These are phyloP conservation scores for Macaria liturata DNA, from an alignment of 2,888 invertebrate genomes.

Conservation along the genomic window DNA sequence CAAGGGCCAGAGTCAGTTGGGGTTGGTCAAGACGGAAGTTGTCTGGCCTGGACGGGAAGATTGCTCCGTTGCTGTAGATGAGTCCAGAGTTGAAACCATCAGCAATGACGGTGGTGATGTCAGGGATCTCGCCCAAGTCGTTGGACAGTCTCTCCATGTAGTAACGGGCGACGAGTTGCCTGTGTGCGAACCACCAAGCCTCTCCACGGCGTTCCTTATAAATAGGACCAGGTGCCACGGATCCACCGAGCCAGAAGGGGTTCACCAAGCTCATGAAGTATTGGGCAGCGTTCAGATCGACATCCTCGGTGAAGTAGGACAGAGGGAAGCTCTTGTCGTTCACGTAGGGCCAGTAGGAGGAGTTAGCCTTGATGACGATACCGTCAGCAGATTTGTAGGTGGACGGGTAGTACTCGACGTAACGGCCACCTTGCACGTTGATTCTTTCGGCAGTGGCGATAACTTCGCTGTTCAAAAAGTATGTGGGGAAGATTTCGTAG, in stretches of 20 bases:
- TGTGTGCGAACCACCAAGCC: slow-evolving; percentile 83
- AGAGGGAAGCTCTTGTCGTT: slow-evolving; percentile 72
- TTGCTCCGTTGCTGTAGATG: slow-evolving; percentile 85
- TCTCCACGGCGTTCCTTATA: slow-evolving; percentile 79
- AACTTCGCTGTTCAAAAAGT: slow-evolving; percentile 87
- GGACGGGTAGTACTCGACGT: slow-evolving; percentile 56
- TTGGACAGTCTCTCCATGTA: slow-evolving; percentile 89
- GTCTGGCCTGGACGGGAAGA: slow-evolving; percentile 83
- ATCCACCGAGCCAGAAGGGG: slow-evolving; percentile 85
- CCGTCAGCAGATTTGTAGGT: slow-evolving; percentile 68
- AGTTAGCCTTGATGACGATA: slow-evolving; percentile 84
- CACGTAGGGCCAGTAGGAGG: slow-evolving; percentile 82
- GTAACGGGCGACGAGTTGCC: slow-evolving; percentile 88
- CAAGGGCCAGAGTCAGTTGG: slow-evolving; percentile 63
- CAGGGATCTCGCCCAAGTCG: slow-evolving; percentile 85
- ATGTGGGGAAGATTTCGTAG: slow-evolving; percentile 89
- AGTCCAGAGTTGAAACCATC: slow-evolving; percentile 86
- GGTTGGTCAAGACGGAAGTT: slow-evolving; percentile 77
- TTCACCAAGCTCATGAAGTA: slow-evolving; percentile 84
- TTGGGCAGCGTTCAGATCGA: slow-evolving; percentile 86
- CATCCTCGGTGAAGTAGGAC: slow-evolving; percentile 89
- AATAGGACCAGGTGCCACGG: slow-evolving; percentile 72
- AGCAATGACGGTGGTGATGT: slow-evolving; percentile 74
- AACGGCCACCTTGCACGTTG: slow-evolving; percentile 63
- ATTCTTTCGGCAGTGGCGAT: slow-evolving; percentile 86